Base-by-base conservation (phyloP, 2,113 vertebrate genomes). In the Mastomys coucha region DNA sequence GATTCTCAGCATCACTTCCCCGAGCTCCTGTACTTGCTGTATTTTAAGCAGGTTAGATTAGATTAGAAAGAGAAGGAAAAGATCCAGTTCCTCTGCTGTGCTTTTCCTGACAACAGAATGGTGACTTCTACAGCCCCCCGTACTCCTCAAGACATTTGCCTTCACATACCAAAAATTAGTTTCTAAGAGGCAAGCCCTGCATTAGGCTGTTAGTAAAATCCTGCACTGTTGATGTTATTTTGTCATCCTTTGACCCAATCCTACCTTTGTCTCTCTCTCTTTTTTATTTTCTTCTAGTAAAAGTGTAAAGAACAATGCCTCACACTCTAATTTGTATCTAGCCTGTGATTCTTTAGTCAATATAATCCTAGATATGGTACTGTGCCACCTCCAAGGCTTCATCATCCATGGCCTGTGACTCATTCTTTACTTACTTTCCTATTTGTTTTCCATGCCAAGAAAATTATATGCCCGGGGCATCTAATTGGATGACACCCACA, bases 61-160 rank as follows among this genome's bases (percentile, higher is more conserved):
- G 42, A 58, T 92, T 86, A 81, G 58, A 75, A 82, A 95, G 13
- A 56, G 19, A 88, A 95, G 45, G 33, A 75, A 91, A 72, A 95
- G n/a, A 77, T 39, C 5, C 12, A 69, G 1, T 58, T 90, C 58
- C 39, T 20, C 36, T 42, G 49, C 13, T 60, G 65, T 88, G 20
- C 12, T 72, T 4, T 39, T 31, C 45, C 77, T 7, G 53, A 85
- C 4, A 24, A 19, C 58, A 89, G 39, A 17, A 31, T 89, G 81
- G 33, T 78, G 42, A 69, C 19, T 2, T 33, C n/a, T 39, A 6
- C 2, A 51, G 56, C 4, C 11, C 45, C 19, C 13, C 9, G 2
- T 33, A 14, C 14, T 28, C 22, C 12, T 16, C 16, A 72, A n/a
- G 1, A 19, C 14, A 14, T 58, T 58, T 78, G 9, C 17, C 17